phyloP scores from a whole-genome alignment of 2,888 invertebrate genomes.

The Chrysotoxum bicinctum region DNA sequence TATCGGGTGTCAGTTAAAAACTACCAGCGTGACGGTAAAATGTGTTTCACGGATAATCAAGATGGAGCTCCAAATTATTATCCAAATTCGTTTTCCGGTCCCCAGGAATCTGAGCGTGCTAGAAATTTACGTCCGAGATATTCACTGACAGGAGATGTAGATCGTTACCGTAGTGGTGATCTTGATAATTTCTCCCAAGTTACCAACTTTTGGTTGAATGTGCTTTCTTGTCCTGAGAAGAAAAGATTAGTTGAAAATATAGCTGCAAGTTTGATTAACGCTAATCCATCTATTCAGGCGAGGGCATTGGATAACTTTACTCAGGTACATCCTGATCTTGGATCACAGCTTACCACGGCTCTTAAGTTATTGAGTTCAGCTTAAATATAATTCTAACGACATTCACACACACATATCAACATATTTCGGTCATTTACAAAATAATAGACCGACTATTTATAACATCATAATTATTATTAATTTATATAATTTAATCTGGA shows the following conservation, averaged over 20 bases:
- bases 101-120: constrained; percentile 87
- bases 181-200: constrained; percentile 94
- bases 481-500: no score
- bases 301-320: constrained; percentile 92
- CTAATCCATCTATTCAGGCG: constrained; percentile 93
- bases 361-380: constrained; percentile 85
- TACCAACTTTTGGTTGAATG: constrained; percentile 90
- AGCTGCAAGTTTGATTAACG: constrained; percentile 88
- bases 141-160: constrained; percentile 88
- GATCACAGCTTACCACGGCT: constrained; percentile 87
- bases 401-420: no score
- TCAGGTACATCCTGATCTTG: constrained; percentile 90
- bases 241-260: constrained; percentile 90
- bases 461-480: no score
- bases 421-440: background rate
- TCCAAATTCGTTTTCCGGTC: constrained; percentile 97
- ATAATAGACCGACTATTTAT: background rate
- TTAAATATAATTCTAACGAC: constrained; percentile 85
- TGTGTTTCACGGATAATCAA: constrained; percentile 89
- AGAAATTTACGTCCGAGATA: constrained; percentile 84
- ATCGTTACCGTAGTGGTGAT: constrained; percentile 89
- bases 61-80: constrained; percentile 96
- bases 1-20: constrained; percentile 87
- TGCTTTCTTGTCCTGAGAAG: constrained; percentile 88
- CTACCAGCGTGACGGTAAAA: constrained; percentile 95